Conservation (phyloP, 2,113 vertebrate genomes). For the Brevimyrus niger region DNA sequence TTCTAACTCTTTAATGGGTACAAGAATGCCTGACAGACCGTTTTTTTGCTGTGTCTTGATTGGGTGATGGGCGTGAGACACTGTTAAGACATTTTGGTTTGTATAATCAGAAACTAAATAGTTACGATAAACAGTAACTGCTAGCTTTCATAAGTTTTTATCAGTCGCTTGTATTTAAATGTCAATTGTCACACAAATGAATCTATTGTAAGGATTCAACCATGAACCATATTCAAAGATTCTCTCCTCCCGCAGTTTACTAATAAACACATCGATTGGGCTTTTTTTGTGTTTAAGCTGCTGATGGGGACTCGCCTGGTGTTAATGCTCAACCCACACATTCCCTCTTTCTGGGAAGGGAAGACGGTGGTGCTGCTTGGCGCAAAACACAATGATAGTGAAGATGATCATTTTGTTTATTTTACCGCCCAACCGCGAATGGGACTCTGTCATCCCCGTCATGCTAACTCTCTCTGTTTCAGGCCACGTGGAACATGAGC, state of each 20-base stretch:
- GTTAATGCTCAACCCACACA: not conserved
- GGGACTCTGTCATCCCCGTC: not conserved
- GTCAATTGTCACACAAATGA: not conserved
- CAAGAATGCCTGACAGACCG: not conserved
- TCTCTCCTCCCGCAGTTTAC: not conserved
- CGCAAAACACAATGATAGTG: not conserved
- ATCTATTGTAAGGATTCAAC: not conserved
- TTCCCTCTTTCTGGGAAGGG: not conserved
- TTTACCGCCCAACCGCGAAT: not conserved
- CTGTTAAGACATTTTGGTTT: not conserved
- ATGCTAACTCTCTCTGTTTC: not conserved
- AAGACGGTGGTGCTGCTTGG: not conserved
- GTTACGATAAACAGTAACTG: not conserved
- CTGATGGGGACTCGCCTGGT: not conserved
- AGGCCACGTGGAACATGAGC: slow-evolving; percentile 84
- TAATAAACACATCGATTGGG: not conserved
- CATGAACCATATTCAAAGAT: not conserved
- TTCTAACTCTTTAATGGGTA: not conserved
- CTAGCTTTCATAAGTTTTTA: not conserved
- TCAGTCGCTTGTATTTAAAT: not conserved
- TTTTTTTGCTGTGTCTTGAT: not conserved
- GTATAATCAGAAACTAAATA: not conserved
- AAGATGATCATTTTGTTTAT: not conserved
- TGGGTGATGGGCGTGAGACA: not conserved
- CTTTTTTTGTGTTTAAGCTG: not conserved